Base-by-base conservation (phyloP, 2,888 invertebrate genomes). In the Tipula lateralis region DNA sequence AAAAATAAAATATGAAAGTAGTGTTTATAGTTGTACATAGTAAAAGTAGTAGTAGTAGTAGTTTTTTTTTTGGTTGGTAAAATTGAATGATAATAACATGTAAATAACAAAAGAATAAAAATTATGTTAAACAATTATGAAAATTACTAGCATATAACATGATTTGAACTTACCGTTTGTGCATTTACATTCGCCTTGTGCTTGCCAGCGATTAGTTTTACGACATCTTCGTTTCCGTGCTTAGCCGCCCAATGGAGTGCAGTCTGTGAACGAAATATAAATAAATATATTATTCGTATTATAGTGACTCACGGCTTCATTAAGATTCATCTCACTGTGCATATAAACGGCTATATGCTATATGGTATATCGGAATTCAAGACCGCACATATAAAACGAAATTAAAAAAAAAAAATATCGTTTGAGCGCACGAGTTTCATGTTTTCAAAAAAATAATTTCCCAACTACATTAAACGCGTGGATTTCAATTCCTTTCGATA, bases 191-290 rank as follows among this genome's bases (percentile, higher is more conserved):
- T 93, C n/a, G 94, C 94, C 87, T 93, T 94, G 88, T 95, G 94
- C 2, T 94, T 94, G n/a, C 97, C 97, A 29, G 97, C 97, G 87
- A 98, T 93, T 86, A 97, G 92, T 91, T 98, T 98, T 85, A 98
- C 94, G 87, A 98, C 93, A 89, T 98, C 96, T 89, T 94, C 93
- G 89, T 97, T 96, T 1, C 98, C 98, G 88, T 97, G 96, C 90
- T 98, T 98, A 86, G 97, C 97, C 86, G 96, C 98, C 98, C 98
- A 98, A 90, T 99, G 98, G 88, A 99, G 92, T 84, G 97, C 98
- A 86, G 97, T 98, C 97, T 98, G 92, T 85, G 93, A 92, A 87
- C 87, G 86, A 88, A 86, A 86, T n/a, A n/a, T 86, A 87, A 86
- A 19, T 32, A 83, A 34, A 34, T 1, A 34, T 6, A 83, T 32